phyloP scores from a whole-genome alignment of 2,797 vertebrate species.

The Poeciliopsis presidionis region DNA sequence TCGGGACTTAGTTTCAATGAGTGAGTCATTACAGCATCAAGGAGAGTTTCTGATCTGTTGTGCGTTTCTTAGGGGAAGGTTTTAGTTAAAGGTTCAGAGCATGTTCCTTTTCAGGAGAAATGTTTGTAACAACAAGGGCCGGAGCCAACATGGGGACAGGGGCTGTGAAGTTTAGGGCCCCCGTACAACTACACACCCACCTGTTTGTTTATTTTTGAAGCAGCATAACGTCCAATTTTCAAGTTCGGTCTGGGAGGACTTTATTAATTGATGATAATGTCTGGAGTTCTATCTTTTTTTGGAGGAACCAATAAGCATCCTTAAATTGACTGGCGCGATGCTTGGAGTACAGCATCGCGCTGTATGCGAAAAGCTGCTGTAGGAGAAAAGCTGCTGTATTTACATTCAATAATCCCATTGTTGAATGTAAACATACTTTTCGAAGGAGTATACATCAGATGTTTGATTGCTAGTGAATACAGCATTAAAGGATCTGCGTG shows the following conservation, averaged over 20 bases:
- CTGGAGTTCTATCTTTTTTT: too few relatives aligned
- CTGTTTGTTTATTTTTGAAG: not conserved
- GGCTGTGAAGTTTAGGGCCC: not conserved
- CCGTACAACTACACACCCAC: not conserved
- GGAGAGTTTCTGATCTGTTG: constrained; percentile 38
- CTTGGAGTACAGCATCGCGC: too few relatives aligned
- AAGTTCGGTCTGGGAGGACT: too few relatives aligned
- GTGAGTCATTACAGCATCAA: constrained; percentile 42
- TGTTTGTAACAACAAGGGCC: constrained; percentile 26
- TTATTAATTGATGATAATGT: too few relatives aligned
- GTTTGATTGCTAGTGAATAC: not conserved
- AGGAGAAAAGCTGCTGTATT: too few relatives aligned
- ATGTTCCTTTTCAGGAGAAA: constrained; percentile 33
- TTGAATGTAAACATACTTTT: not conserved
- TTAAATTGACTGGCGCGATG: too few relatives aligned
- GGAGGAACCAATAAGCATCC: too few relatives aligned
- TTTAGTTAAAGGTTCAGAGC: constrained; percentile 7
- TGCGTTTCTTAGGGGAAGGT: constrained; percentile 29
- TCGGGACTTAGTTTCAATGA: constrained; percentile 22
- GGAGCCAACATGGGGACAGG: not conserved
- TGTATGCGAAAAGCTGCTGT: too few relatives aligned
- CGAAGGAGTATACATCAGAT: not conserved
- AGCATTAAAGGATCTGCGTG: not conserved
- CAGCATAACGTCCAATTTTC: too few relatives aligned
- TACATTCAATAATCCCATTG: not conserved